Evolutionary conservation across 2,113 vertebrate species (phyloP).

Genomic region (Syngnathoides biaculeatus): DNA sequence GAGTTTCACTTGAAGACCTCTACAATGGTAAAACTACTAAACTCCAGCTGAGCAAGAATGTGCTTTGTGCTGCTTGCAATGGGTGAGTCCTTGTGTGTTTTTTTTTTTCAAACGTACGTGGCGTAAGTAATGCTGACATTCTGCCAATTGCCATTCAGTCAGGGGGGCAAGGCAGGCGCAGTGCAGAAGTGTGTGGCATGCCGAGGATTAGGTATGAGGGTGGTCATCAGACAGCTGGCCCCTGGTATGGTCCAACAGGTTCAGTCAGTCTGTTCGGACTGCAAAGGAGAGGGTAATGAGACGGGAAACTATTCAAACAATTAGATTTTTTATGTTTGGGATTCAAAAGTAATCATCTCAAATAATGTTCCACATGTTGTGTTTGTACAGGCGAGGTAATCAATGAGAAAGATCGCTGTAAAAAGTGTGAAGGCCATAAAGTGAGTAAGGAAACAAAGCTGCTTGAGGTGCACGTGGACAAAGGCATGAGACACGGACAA

Average conservation of each 20-base stretch:
- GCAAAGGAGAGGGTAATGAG: slow-evolving; percentile 90
- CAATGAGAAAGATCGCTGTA: slow-evolving; percentile 98
- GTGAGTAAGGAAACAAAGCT: slow-evolving; percentile 98
- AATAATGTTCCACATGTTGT: slow-evolving; percentile 9
- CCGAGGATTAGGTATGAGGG: slow-evolving; percentile 89
- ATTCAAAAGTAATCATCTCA: neutral
- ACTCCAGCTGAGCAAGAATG: slow-evolving; percentile 98
- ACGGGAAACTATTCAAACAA: slow-evolving; percentile 1
- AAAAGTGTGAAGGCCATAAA: slow-evolving; percentile 98
- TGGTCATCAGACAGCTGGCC: slow-evolving; percentile 97
- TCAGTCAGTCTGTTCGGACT: slow-evolving; percentile 97
- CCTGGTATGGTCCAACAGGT: slow-evolving; percentile 99
- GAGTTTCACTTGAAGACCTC: slow-evolving; percentile 96
- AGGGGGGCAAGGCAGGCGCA: slow-evolving; percentile 93
- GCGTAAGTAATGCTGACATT: slow-evolving; percentile 8
- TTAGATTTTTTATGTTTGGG: neutral
- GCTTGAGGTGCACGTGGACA: slow-evolving; percentile 97
- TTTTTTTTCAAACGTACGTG: neutral
- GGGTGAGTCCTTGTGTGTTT: slow-evolving; percentile 79
- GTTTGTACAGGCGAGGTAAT: slow-evolving; percentile 89
- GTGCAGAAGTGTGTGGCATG: slow-evolving; percentile 95
- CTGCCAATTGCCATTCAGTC: slow-evolving; percentile 70
- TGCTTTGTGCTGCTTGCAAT: slow-evolving; percentile 91
- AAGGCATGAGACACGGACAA: slow-evolving; percentile 98
- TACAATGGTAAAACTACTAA: slow-evolving; percentile 99